These are phyloP conservation scores for Mycetomoellerius zeteki DNA, from an alignment of 1,140 invertebrate genomes.

Conservation along the genomic window DNA sequence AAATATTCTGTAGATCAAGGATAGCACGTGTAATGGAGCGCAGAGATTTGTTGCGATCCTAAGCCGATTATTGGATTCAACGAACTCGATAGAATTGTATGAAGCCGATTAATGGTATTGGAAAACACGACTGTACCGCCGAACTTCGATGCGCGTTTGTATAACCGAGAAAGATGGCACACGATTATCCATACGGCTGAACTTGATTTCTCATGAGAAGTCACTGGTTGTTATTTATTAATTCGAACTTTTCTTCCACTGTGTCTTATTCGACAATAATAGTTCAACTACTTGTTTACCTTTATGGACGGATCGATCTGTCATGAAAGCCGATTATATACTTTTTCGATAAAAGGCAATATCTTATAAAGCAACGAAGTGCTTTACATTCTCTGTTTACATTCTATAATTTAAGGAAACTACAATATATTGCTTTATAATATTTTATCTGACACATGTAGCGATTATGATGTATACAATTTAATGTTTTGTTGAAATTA, in stretches of 20 bases:
- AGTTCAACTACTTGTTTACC: not conserved
- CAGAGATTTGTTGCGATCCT: conserved; percentile 60
- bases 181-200: conserved; percentile 19
- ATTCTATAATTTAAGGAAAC: not conserved
- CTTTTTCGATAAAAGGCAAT: not conserved
- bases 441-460: not conserved
- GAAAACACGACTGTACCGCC: conserved; percentile 39
- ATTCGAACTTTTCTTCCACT: not conserved
- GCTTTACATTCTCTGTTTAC: not conserved
- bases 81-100: conserved; percentile 61
- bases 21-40: conserved; percentile 56
- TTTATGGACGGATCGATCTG: conserved; percentile 11
- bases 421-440: not conserved
- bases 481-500: not conserved
- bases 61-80: conserved; percentile 64
- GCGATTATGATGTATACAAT: not conserved
- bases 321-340: not conserved
- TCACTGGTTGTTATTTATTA: conserved; percentile 12
- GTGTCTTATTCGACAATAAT: not conserved
- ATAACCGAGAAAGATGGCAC: conserved; percentile 1
- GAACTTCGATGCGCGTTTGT: conserved; percentile 31
- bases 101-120: conserved; percentile 63
- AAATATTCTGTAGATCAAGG: conserved; percentile 60
- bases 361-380: not conserved
- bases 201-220: not conserved